Evolutionary conservation across 2,888 invertebrate species (phyloP).

Genomic region (Eupithecia abbreviata): DNA sequence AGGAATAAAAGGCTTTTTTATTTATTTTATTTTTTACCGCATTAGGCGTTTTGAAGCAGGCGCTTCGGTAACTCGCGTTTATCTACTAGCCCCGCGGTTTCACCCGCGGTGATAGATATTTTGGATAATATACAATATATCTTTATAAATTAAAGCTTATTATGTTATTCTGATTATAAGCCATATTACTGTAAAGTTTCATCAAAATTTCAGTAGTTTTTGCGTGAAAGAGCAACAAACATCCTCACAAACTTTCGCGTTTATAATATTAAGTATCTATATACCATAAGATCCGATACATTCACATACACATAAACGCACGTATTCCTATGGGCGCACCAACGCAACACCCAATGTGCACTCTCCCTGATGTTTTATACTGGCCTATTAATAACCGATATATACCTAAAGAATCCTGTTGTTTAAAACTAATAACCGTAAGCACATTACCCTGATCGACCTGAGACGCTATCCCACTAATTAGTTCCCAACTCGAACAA

Average conservation of each 20-base stretch:
- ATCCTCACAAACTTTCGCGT: no score
- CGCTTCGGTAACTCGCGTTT: background rate
- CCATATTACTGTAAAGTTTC: no score
- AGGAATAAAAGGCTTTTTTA: no score
- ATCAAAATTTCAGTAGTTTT: no score
- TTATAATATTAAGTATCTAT: background rate
- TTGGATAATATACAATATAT: no score
- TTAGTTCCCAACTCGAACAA: conserved; percentile 22
- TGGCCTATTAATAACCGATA: background rate
- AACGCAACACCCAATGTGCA: background rate
- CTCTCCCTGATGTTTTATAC: background rate
- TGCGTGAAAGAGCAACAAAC: no score
- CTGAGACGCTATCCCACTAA: conserved; percentile 11
- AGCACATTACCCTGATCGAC: conserved; percentile 20
- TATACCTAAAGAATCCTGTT: background rate
- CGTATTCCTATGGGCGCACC: background rate
- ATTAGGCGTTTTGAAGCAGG: background rate
- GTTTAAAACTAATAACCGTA: conserved; percentile 5
- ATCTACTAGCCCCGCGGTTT: no score
- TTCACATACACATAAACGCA: background rate
- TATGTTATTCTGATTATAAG: no score
- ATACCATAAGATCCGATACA: background rate
- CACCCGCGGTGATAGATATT: no score
- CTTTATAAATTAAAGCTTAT: no score
- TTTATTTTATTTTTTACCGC: no score